Evolutionary conservation across 2,888 invertebrate genomes (phyloP), one percentile per base, ranked within the genome.

Genomic region (Lithophane socia): DNA sequence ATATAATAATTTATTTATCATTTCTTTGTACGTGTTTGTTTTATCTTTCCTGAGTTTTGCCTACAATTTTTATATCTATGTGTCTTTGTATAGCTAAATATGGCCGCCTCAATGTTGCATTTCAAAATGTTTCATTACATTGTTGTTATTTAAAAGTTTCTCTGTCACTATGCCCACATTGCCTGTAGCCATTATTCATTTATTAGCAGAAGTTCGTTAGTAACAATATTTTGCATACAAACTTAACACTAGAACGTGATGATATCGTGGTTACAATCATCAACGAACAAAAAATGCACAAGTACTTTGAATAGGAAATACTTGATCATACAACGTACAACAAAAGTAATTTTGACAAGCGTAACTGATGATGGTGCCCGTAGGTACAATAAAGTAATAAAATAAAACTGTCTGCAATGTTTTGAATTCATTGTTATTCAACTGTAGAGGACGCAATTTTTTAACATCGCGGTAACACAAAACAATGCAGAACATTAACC

Each of bases 401-500:
- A 88, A 88, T 84, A 89, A 86, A 89, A 86, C 75, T 72, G 83
- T 76, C 79, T 89, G 83, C 73, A 79, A 68, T 79, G 74, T 83
- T 84, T 81, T 83, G 74, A 44, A 77, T 87, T 90, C 91, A 92
- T 92, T 92, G 89, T 93, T 92, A 91, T 92, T 91, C 91, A 89
- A 81, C 82, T 88, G 90, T 90, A 85, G 86, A 90, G 92, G 91
- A 92, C 93, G 90, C 90, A 86, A 90, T 92, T 93, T 93, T 87
- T 92, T 92, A 92, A 90, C 92, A 88, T 81, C 79, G 82, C 83
- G 83, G 87, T 80, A 85, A 79, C 88, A 88, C 88, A 87, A 91
- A 92, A 93, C 92, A 93, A 93, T 92, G 89, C 91, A 88, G 73
- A 89, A 87, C 86, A 91, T 91, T 88, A 88, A 87, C 88, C 85